Conservation (phyloP, 2,113 vertebrate genomes). For the Mionectes macconnelli region DNA sequence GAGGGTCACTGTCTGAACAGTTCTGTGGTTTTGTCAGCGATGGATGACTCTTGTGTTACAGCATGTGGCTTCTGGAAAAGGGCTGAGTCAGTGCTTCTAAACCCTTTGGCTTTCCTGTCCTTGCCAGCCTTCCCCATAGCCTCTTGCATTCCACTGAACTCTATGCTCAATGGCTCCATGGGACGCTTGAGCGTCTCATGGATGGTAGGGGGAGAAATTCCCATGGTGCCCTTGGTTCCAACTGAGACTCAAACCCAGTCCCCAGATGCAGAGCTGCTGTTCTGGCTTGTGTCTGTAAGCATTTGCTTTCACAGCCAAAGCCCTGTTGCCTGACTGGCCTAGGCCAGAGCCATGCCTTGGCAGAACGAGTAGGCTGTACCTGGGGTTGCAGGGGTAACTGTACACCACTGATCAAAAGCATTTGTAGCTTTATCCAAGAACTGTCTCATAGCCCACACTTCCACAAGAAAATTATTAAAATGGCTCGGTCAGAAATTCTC, state of each 20-base stretch:
- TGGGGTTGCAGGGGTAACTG: background rate
- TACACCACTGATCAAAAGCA: background rate
- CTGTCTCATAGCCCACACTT: background rate
- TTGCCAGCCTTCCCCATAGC: background rate
- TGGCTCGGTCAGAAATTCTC: background rate
- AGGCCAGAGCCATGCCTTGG: background rate
- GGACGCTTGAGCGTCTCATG: background rate
- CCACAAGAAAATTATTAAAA: background rate
- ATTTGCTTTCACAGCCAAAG: background rate
- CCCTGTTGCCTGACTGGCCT: background rate
- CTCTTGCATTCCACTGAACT: background rate
- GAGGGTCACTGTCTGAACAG: slow-evolving; percentile 5
- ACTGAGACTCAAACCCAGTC: rapidly evolving
- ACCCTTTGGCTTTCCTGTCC: background rate
- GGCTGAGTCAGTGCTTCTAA: slow-evolving; percentile 21
- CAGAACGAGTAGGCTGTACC: background rate
- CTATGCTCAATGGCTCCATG: background rate
- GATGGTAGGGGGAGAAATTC: background rate
- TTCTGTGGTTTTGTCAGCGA: background rate
- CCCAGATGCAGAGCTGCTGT: rapidly evolving
- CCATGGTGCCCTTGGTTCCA: background rate
- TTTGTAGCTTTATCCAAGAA: background rate
- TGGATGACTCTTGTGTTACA: slow-evolving; percentile 12
- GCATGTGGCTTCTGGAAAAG: background rate
- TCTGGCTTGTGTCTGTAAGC: background rate